Conservation (phyloP, 2,797 vertebrate species). For the Champsocephalus esox region DNA sequence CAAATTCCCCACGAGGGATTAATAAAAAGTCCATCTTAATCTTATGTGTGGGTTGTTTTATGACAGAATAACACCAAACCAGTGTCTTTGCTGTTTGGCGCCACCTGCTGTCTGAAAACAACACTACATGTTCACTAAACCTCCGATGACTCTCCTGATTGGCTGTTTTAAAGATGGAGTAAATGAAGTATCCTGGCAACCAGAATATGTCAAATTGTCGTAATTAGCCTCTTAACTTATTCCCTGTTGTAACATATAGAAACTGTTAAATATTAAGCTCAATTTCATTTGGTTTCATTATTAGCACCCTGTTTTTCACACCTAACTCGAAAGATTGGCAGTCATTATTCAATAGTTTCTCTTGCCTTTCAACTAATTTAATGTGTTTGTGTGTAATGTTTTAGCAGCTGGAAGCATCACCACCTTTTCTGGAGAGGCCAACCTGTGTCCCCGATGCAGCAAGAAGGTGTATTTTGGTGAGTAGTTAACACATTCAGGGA, state of each 20-base stretch:
- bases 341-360: slow-evolving; percentile 1
- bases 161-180: slow-evolving; percentile 12
- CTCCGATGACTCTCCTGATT: neutral
- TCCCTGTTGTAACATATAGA: slow-evolving; percentile 27
- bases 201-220: slow-evolving; percentile 7
- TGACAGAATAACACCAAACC: neutral
- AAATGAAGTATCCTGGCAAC: slow-evolving; percentile 28
- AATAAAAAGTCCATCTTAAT: too few relatives aligned
- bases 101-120: slow-evolving; percentile 19
- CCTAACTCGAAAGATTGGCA: slow-evolving; percentile 4
- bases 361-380: neutral
- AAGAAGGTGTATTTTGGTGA: slow-evolving; percentile 99
- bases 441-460: slow-evolving; percentile 93
- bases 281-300: slow-evolving; percentile 11
- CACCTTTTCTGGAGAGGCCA: slow-evolving; percentile 96
- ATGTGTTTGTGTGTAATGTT: slow-evolving; percentile 28
- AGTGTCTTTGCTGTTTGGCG: neutral
- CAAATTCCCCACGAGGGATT: too few relatives aligned
- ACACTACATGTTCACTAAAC: neutral
- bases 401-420: slow-evolving; percentile 92
- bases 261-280: slow-evolving; percentile 10
- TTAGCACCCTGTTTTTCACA: slow-evolving; percentile 14
- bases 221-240: slow-evolving; percentile 3
- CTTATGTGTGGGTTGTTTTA: neutral
- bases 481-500: slow-evolving; percentile 43